These are phyloP conservation scores for Alectoris magna DNA, from an alignment of 2,797 vertebrate species.

Conservation along the genomic window DNA sequence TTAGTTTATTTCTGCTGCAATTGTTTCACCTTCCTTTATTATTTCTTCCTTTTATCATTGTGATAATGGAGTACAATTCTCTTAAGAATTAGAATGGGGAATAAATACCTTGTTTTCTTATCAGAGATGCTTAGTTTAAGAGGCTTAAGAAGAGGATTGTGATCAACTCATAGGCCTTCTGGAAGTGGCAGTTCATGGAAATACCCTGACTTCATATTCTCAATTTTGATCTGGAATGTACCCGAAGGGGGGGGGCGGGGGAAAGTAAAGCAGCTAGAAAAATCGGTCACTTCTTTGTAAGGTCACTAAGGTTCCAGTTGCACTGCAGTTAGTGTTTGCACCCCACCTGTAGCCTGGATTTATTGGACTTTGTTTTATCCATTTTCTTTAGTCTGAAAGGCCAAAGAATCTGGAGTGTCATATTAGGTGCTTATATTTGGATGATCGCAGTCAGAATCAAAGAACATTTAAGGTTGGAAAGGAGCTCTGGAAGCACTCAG, in stretches of 20 bases:
- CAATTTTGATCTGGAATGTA: neutral
- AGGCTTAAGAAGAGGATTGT: neutral
- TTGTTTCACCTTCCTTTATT: conserved; percentile 42
- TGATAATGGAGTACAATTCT: conserved; percentile 21
- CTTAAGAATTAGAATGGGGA: neutral
- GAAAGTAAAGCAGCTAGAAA: neutral
- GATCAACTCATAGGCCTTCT: neutral
- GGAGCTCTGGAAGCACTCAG: neutral
- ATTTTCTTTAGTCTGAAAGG: neutral
- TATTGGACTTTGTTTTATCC: neutral
- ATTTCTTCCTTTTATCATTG: conserved; percentile 11
- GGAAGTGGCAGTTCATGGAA: neutral
- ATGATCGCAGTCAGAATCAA: neutral
- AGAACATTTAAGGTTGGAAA: neutral
- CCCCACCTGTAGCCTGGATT: neutral
- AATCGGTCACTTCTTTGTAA: neutral
- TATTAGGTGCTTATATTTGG: neutral
- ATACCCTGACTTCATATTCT: neutral
- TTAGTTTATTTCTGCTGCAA: conserved; percentile 23
- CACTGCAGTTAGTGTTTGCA: neutral
- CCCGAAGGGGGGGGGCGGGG: no score
- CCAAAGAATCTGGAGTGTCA: neutral
- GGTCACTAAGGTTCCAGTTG: neutral
- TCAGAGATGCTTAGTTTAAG: neutral
- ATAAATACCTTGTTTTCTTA: conserved; percentile 18